Evolutionary conservation across 1,140 invertebrate genomes (phyloP).

Genomic region (Cherax destructor): DNA sequence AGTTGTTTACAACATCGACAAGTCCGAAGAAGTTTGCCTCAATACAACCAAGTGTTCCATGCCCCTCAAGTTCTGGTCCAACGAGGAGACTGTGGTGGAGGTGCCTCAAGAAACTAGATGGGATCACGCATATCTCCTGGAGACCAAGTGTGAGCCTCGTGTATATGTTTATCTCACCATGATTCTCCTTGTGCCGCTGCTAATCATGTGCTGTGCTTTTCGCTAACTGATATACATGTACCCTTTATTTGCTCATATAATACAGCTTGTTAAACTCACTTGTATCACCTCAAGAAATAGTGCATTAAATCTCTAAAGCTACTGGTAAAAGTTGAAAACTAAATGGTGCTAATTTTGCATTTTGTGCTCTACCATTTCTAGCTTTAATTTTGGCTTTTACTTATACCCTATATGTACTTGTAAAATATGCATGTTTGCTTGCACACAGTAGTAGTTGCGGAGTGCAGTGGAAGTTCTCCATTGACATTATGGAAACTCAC

Average conservation of each 20-base stretch:
- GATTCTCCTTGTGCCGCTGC: conserved; percentile 82
- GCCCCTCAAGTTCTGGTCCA: conserved; percentile 82
- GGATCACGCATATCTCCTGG: conserved; percentile 84
- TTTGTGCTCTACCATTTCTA: no score
- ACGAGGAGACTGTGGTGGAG: conserved; percentile 79
- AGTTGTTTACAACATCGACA: conserved; percentile 81
- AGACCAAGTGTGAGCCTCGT: conserved; percentile 84
- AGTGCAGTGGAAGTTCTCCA: background rate
- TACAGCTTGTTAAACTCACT: background rate
- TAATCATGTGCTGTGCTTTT: conserved; percentile 85
- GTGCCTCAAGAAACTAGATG: conserved; percentile 76
- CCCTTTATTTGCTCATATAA: background rate
- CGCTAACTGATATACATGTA: conserved; percentile 58
- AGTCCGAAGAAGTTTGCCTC: conserved; percentile 74
- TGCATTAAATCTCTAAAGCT: background rate
- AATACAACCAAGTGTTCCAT: conserved; percentile 82
- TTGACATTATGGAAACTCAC: no score
- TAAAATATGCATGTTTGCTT: no score
- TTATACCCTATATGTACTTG: no score
- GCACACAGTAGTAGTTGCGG: background rate
- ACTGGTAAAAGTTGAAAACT: background rate
- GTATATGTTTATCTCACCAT: conserved; percentile 83
- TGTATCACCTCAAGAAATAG: background rate
- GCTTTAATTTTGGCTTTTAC: no score
- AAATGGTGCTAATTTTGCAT: no score